Base-by-base conservation (phyloP, 1,140 invertebrate genomes). In the Sycobia sp. region DNA sequence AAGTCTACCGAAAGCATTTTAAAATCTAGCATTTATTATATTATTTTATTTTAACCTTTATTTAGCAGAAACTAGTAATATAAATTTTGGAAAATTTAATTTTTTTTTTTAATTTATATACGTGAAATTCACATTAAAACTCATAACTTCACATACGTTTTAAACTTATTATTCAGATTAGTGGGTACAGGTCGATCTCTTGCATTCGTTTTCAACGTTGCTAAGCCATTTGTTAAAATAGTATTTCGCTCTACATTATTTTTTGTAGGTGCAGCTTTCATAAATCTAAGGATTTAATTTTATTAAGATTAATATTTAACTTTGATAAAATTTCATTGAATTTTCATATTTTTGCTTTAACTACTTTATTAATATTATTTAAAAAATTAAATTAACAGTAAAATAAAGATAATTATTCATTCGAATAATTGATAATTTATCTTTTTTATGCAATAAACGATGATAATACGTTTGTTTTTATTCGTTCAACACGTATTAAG, bases 211-310 rank as follows among this genome's bases (percentile, higher is more conserved):
- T n/a, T 20, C 16, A 38, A 27, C 0, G 23, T n/a, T n/a, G n/a
- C 1, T 8, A 32, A 25, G 22, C 1, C 10, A 27, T 20, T 54
- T 5, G 5, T 23, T 3, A 13, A 14, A 9, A 9, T 11, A 50
- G 29, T 29, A 32, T 29, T 38, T n/a, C 34, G 36, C 29, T 44
- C 23, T 10, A 16, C 0, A 11, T 49, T 16, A 27, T 54, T 13
- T 53, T 32, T 20, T n/a, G 5, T 25, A 7, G 43, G n/a, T 3
- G 25, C 8, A 10, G 23, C 13, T 55, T 32, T 62, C 8, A 10
- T 32, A 7, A 54, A 60, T 20, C 47, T 60, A n/a, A 3, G 25
- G 11, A n/a, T n/a, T n/a, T n/a, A n/a, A n/a, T n/a, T n/a, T n/a
- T n/a, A n/a, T n/a, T n/a, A n/a, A n/a, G n/a, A n/a, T n/a, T n/a